Conservation (phyloP, 2,888 invertebrate genomes). For the Linnaemya tessellans region DNA sequence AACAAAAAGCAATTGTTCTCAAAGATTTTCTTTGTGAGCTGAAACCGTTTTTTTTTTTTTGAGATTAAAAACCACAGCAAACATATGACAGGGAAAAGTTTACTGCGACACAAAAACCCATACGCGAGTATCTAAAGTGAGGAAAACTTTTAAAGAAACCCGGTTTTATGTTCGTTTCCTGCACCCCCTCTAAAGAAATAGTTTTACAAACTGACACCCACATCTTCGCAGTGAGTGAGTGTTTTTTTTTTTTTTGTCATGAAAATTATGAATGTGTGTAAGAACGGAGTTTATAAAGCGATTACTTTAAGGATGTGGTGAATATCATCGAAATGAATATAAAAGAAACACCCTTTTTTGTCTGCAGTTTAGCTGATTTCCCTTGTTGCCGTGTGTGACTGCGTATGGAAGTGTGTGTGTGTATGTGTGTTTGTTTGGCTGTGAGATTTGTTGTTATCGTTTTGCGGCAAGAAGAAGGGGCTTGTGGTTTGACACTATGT, state of each 20-base stretch:
- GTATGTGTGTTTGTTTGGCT: neutral
- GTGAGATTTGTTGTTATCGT: constrained; percentile 10
- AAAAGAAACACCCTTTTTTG: neutral
- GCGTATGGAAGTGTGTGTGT: too few species aligned
- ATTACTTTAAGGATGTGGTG: constrained; percentile 19
- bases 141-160: constrained; percentile 20
- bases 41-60: constrained; percentile 6
- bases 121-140: neutral
- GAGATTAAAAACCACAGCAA: constrained; percentile 35
- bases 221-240: too few species aligned
- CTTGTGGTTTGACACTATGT: constrained; percentile 65
- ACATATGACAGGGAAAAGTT: constrained; percentile 46
- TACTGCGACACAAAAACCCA: neutral
- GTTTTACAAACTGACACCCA: constrained; percentile 1
- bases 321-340: constrained; percentile 26
- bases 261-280: neutral
- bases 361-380: neutral
- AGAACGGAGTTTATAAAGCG: neutral
- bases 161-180: neutral
- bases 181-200: neutral
- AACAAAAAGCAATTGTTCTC: neutral
- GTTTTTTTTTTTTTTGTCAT: too few species aligned
- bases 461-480: constrained; percentile 50
- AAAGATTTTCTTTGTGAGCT: neutral
- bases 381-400: too few species aligned